These are phyloP conservation scores for Zhengitettix transpicula DNA, from an alignment of 2,888 invertebrate genomes.

Conservation along the genomic window DNA sequence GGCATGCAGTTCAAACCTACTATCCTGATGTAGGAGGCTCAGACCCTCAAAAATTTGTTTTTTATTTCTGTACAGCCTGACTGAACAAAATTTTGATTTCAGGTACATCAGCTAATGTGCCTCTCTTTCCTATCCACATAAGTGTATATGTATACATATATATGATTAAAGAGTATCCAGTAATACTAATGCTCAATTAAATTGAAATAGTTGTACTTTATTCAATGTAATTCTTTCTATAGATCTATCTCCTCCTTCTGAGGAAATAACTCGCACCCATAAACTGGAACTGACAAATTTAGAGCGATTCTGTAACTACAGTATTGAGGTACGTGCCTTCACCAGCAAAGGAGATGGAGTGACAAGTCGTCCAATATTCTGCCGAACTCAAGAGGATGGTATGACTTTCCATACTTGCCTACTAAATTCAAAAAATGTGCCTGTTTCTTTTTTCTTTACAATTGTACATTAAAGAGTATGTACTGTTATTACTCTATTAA, in stretches of 20 bases:
- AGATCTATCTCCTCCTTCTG: conserved; percentile 5
- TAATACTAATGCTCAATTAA: neutral
- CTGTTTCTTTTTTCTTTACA: too few species aligned
- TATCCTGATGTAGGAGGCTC: too few species aligned
- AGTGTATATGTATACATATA: neutral
- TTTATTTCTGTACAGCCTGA: too few species aligned
- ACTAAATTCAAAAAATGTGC: too few species aligned
- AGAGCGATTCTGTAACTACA: conserved; percentile 28
- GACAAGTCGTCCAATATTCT: conserved; percentile 23
- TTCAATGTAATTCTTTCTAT: neutral
- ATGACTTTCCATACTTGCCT: conserved; percentile 4
- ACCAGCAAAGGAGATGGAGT: conserved; percentile 28
- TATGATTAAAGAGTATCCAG: neutral
- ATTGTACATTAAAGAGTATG: too few species aligned
- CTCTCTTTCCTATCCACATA: too few species aligned
- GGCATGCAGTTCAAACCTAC: too few species aligned
- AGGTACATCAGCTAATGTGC: too few species aligned
- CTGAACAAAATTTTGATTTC: too few species aligned
- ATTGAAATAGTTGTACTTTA: neutral
- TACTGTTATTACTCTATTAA: too few species aligned
- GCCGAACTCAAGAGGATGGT: conserved; percentile 27
- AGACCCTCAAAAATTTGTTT: too few species aligned
- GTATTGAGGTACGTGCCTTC: conserved; percentile 26
- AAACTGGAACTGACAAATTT: conserved; percentile 17
- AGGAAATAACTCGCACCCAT: conserved; percentile 10